Evolutionary conservation across 2,797 vertebrate species (phyloP), one percentile per base, ranked within the genome.

Genomic region (Atherinosoma microstoma): DNA sequence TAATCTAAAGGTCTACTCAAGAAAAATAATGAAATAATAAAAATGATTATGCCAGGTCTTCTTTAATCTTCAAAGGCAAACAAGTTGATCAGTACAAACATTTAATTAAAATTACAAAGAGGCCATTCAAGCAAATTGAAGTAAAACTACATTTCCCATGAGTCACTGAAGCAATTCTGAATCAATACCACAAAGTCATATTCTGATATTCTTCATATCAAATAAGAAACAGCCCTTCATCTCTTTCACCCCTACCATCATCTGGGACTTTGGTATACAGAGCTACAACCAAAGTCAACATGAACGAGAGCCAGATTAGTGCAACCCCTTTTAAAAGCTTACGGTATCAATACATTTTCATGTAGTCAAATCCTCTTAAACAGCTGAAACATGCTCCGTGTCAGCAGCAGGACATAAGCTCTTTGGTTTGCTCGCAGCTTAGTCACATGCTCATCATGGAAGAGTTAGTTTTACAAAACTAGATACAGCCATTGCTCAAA

Each of bases 311-410:
- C 45, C 45, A 47, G 45, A 47, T 72, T 67, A 81, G 67, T 68
- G 58, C 51, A 49, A 63, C 73, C 78, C 70, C 58, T 78, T 89
- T 85, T 83, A 84, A 90, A 85, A 74, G 84, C 87, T 90, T 83
- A 68, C 6, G 2, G 53, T 90, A 87, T 89, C 87, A 83, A 86
- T 88, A 88, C 79, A 83, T 90, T 89, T 90, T 61, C 60, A 85
- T 87, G 75, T 64, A 64, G 27, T 45, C 58, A 87, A 91, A 89
- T 89, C 87, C 86, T 90, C 87, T 90, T 90, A 87, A 36, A 74
- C n/a, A 0, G 59, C 54, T 58, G 65, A 42, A 84, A 45, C 64
- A 70, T 49, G 61, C 67, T 82, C 56, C 74, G 58, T 64, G 67
- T 76, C 57, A 53, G 54, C 54, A 58, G 60, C 66, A 36, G 45